Evolutionary conservation across 2,797 vertebrate species (phyloP), one percentile per base, ranked within the genome.

Genomic region (Phyllotis vaccarum): DNA sequence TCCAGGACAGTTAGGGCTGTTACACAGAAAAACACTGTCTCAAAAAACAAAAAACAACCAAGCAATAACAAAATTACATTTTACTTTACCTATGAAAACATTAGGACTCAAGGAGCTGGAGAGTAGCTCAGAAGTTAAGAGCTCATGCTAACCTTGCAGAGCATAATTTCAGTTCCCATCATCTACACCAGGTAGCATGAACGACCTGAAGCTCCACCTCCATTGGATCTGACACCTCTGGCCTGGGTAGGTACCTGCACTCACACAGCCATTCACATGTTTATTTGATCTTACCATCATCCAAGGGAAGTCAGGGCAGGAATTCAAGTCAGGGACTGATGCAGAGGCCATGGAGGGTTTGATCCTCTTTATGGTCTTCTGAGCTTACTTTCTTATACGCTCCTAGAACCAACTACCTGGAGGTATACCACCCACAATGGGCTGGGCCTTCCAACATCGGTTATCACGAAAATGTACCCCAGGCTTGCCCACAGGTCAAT

Each of bases 11-110:
- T 2, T 22, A 40, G 37, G 37, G 37, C 21, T 72, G 40, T 72
- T 72, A 72, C 37, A 74, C 22, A 43, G 37, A 74, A 11, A 74
- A 43, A 74, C 4, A 11, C 2, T 74, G 11, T 74, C 70, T 74
- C 40, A 12, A 27, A 74, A 74, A 74, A 37, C 7, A 31, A 66
- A 66, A 31, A 60, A 70, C 58, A 70, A 22, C 2, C 29, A 64
- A 64, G 14, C 5, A 74, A 24, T 11, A 43, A 74, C 5, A 43
- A 72, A 40, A 75, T 81, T 62, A 88, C 49, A 92, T 85, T 91
- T 88, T n/a, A 90, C 22, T 89, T 72, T 52, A 75, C 5, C 82
- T 85, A 68, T 58, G 13, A 68, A 89, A 95, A 90, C 60, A 60
- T 94, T 89, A 85, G 64, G 43, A 85, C 5, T 68, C 29, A 19